A percentile compares a stretch with the other conserved stretches of the same genome.
Conservation (phyloP, 2,888 invertebrate species). For the Mimumesa dahlbomi region DNA sequence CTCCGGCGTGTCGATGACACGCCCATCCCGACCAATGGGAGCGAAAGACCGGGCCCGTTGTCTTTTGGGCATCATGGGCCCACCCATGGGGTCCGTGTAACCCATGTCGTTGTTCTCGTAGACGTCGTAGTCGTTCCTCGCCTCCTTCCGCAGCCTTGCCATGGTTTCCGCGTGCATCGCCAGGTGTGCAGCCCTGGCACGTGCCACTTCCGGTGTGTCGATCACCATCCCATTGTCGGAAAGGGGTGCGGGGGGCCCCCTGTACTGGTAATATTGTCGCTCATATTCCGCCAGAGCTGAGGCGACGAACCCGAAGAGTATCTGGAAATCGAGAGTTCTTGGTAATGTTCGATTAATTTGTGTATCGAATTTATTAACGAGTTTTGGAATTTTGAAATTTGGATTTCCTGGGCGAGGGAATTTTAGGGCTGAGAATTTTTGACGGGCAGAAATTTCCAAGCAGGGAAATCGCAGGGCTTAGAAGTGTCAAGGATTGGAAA, state of each 20-base stretch:
- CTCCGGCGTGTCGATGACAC: conserved; percentile 64
- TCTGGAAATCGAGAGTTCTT: conserved; percentile 45
- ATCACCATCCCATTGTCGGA: conserved; percentile 70
- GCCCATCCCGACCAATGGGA: conserved; percentile 63
- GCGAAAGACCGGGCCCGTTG: conserved; percentile 42
- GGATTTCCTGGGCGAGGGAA: too few species aligned
- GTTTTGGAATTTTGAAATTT: too few species aligned
- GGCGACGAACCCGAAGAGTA: conserved; percentile 35
- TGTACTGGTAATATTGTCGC: conserved; percentile 37
- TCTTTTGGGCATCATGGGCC: conserved; percentile 10
- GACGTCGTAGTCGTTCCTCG: conserved; percentile 22
- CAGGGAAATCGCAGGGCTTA: too few species aligned
- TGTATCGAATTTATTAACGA: too few species aligned
- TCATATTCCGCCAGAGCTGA: conserved; percentile 22
- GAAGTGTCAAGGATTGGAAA: too few species aligned
- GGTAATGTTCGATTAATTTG: too few species aligned
- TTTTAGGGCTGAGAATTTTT: too few species aligned
- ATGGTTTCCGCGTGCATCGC: conserved; percentile 65
- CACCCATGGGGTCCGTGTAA: conserved; percentile 13
- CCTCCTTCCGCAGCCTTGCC: conserved; percentile 52
- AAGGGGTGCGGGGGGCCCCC: conserved; percentile 70
- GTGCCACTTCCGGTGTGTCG: conserved; percentile 73
- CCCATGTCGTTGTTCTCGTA: conserved; percentile 33
- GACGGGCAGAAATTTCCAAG: too few species aligned
- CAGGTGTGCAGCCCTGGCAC: conserved; percentile 66